phyloP scores from a whole-genome alignment of 1,140 invertebrate genomes.

The Eumeta japonica region DNA sequence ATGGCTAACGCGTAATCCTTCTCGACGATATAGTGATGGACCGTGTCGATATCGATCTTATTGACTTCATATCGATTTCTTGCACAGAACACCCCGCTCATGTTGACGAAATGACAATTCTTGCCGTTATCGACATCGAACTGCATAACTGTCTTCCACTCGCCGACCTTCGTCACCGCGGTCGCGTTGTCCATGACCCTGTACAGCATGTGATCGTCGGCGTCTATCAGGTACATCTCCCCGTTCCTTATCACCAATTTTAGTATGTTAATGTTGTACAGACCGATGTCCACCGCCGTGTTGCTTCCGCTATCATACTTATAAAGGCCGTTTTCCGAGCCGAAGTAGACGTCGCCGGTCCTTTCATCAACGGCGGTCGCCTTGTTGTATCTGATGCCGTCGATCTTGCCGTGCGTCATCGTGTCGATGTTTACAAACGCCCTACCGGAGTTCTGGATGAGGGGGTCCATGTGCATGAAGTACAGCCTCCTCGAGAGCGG shows the following conservation, averaged over 20 bases:
- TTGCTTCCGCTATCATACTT: constrained; percentile 35
- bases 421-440: constrained; percentile 39
- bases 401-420: constrained; percentile 30
- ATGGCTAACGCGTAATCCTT: constrained; percentile 31
- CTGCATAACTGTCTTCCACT: constrained; percentile 36
- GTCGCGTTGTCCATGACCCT: constrained; percentile 24
- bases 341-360: constrained; percentile 41
- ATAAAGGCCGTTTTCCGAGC: constrained; percentile 41
- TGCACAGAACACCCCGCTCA: constrained; percentile 41
- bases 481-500: constrained; percentile 37
- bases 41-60: constrained; percentile 30
- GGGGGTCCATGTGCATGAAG: constrained; percentile 48
- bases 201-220: constrained; percentile 40
- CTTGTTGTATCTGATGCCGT: constrained; percentile 39
- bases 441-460: constrained; percentile 38
- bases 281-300: constrained; percentile 28
- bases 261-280: constrained; percentile 42
- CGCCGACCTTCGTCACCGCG: constrained; percentile 17
- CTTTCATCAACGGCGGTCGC: constrained; percentile 38
- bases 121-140: constrained; percentile 36
- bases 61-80: constrained; percentile 26
- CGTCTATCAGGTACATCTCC: constrained; percentile 39
- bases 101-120: constrained; percentile 38
- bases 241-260: constrained; percentile 42
- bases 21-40: constrained; percentile 37